Percentiles rank a stretch among this genome's conserved stretches.
Evolutionary conservation across 2,888 invertebrate genomes (phyloP).

Genomic region (Leptopilina drosophilae): DNA sequence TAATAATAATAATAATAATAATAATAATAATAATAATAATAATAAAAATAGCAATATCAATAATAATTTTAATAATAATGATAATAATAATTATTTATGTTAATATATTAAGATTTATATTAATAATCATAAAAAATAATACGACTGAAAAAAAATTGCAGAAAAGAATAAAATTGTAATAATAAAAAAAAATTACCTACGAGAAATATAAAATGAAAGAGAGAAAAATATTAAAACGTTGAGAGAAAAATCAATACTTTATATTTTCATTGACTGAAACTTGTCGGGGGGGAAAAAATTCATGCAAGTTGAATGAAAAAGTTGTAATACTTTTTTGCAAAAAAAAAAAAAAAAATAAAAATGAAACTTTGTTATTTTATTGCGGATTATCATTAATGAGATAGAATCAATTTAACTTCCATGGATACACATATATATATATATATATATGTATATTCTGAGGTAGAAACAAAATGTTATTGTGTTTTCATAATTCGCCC

Average conservation of each 20-base stretch:
- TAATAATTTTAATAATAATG: too few species aligned
- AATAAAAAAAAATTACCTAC: too few species aligned
- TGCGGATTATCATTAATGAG: constrained; percentile 15
- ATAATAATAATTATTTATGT: too few species aligned
- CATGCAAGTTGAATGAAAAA: constrained; percentile 1
- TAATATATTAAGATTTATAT: too few species aligned
- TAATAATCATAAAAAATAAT: too few species aligned
- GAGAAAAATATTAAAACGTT: background rate
- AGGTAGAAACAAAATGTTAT: constrained; percentile 17
- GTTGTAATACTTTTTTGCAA: constrained; percentile 1
- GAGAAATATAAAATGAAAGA: too few species aligned
- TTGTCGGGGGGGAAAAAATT: background rate
- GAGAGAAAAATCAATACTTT: background rate
- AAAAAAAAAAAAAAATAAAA: background rate
- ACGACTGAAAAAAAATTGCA: too few species aligned
- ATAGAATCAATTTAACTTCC: constrained; percentile 20
- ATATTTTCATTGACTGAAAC: background rate
- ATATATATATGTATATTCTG: background rate
- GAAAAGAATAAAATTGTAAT: too few species aligned
- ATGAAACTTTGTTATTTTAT: constrained; percentile 9
- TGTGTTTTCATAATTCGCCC: constrained; percentile 20
- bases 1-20: too few species aligned
- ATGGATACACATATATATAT: background rate
- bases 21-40: too few species aligned
- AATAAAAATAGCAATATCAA: too few species aligned